Evolutionary conservation across 2,888 invertebrate genomes (phyloP).

Genomic region (Drosophila affinis): DNA sequence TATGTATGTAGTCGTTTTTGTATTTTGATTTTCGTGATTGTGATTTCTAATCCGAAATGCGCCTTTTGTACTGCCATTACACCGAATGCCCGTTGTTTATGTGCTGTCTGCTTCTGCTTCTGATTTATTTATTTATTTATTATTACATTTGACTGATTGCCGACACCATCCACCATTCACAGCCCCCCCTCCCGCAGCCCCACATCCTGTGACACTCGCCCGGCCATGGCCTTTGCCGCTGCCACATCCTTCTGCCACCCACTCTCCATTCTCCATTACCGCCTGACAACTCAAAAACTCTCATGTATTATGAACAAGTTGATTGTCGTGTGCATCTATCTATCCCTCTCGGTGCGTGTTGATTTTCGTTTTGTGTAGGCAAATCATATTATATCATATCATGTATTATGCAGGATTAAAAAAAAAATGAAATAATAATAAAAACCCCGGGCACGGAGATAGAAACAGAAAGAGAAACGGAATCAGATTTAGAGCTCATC

Average conservation of each 20-base stretch:
- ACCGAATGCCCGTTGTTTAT: slow-evolving; percentile 34
- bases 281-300: slow-evolving; percentile 23
- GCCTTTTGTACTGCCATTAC: slow-evolving; percentile 39
- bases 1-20: background rate
- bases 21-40: slow-evolving; percentile 19
- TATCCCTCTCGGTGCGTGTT: slow-evolving; percentile 40
- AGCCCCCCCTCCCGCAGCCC: no score
- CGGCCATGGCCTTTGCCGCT: no score
- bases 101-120: slow-evolving; percentile 25
- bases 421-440: slow-evolving; percentile 7
- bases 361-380: slow-evolving; percentile 61
- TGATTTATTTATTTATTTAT: slow-evolving; percentile 72
- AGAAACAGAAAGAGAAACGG: slow-evolving; percentile 6
- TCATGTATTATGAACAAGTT: slow-evolving; percentile 72
- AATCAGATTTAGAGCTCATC: slow-evolving; percentile 14
- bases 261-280: background rate
- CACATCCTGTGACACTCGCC: no score
- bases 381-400: slow-evolving; percentile 70
- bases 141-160: slow-evolving; percentile 72
- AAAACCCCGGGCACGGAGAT: slow-evolving; percentile 34
- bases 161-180: slow-evolving; percentile 22
- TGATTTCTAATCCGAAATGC: slow-evolving; percentile 38
- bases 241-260: no score
- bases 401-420: slow-evolving; percentile 64
- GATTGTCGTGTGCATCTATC: slow-evolving; percentile 64